Evolutionary conservation across 2,888 invertebrate genomes (phyloP), one percentile per base, ranked within the genome.

Genomic region (Apocheima hispidaria): DNA sequence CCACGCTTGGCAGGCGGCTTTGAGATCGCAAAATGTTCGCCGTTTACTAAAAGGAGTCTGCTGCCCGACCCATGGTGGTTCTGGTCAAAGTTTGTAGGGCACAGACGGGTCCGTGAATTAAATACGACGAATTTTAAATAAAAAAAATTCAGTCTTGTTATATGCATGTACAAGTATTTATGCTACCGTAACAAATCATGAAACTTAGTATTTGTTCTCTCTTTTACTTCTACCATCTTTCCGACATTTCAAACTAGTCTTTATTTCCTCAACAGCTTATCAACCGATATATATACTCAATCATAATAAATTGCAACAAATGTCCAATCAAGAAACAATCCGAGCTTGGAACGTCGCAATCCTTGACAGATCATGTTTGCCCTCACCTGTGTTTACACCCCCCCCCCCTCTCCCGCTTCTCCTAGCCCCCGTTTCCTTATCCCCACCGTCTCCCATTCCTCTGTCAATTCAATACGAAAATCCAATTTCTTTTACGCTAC

Each of bases 401-500:
- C 69, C 68, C 59, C 48, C 44, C 60, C 5, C 14, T 20, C 6
- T 38, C 49, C 12, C 77, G 62, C 69, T 59, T 68, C 67, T 66
- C 61, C 64, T 58, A n/a, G n/a, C 70, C 54, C 64, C 44, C 63
- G n/a, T n/a, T 54, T 43, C 54, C 62, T 55, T 54, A 26, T 69
- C 60, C 60, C 40, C 57, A 66, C 72, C 73, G 20, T 18, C 73
- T 41, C 41, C 21, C 21, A 41, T 20, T 38, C 38, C 41, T 74
- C 72, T 76, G 83, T 83, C 87, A 85, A 86, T 87, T 87, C 87
- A 86, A 88, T 87, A 86, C 86, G 74, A 84, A 77, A 89, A 89
- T 86, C 87, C 88, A 90, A 89, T 90, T 87, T 86, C 86, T 88
- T 88, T 86, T 79, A 83, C 84, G 83, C 82, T 84, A 84, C 83